Evolutionary conservation across 2,888 invertebrate genomes (phyloP).

Genomic region (Chymomyza caudatula): DNA sequence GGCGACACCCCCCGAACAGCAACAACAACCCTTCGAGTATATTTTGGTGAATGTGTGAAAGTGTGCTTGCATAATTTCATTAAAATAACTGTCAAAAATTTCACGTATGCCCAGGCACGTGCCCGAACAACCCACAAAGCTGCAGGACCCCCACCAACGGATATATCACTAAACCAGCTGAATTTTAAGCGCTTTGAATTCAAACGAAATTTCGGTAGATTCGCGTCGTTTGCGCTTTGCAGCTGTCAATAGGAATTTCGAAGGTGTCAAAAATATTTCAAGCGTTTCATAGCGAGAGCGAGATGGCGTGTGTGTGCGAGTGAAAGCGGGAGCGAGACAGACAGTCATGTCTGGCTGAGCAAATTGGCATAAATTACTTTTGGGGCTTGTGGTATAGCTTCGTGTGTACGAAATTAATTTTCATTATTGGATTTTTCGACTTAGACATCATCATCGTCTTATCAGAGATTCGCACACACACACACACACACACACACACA

Average conservation of each 20-base stretch:
- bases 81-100: slow-evolving; percentile 73
- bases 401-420: slow-evolving; percentile 60
- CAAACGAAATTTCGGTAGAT: slow-evolving; percentile 44
- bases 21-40: not conserved
- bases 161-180: not conserved
- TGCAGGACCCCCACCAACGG: not conserved
- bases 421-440: slow-evolving; percentile 70
- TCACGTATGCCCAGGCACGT: slow-evolving; percentile 44
- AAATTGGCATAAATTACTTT: slow-evolving; percentile 72
- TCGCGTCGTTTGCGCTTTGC: slow-evolving; percentile 14
- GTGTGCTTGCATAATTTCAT: slow-evolving; percentile 71
- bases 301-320: not conserved
- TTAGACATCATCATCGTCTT: slow-evolving; percentile 71
- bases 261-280: slow-evolving; percentile 72
- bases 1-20: not conserved
- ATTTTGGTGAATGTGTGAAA: slow-evolving; percentile 56
- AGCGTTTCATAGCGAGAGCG: slow-evolving; percentile 32
- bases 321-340: not conserved
- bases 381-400: slow-evolving; percentile 21
- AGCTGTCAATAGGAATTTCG: slow-evolving; percentile 73
- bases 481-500: slow-evolving; percentile 28
- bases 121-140: slow-evolving; percentile 23
- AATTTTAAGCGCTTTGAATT: slow-evolving; percentile 54
- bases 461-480: slow-evolving; percentile 54
- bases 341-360: slow-evolving; percentile 30